Evolutionary conservation across 2,797 vertebrate genomes (phyloP), one percentile per base, ranked within the genome.

Genomic region (Eulemur rubriventer): DNA sequence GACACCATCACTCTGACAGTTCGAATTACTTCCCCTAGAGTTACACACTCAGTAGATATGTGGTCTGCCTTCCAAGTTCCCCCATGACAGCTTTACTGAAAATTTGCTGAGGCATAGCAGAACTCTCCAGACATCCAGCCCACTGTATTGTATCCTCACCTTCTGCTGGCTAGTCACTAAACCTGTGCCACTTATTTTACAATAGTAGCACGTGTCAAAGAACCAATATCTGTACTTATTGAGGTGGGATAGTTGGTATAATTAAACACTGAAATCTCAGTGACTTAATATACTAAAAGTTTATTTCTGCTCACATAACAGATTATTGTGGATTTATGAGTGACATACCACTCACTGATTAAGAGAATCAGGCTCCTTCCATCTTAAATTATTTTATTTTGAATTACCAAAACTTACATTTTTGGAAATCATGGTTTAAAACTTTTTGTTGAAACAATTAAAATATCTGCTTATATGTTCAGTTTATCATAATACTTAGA

Each of bases 301-400:
- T 70, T 83, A 75, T 82, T 89, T 97, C 61, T 73, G n/a, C 85
- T 92, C 52, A 78, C 30, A 46, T 79, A 80, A 52, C 35, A 61
- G n/a, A 75, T 78, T 83, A 69, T 33, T 85, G 28, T 55, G 65
- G 12, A 7, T 73, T 80, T 86, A 93, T 65, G 20, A 70, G 46
- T 65, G 85, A n/a, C 1, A 22, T 48, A 78, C 10, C 4, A 80
- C 12, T 63, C 12, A 59, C 17, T 88, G 65, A 86, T 67, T 48
- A 75, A 95, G 63, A 91, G 2, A 86, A 72, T 0, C 2, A 83
- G 38, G 17, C 4, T 79, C 7, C 6, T 81, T 91, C 67, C 55
- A 30, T 33, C 3, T 65, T 84, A 69, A 73, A 30, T 90, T 35
- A 61, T 83, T 79, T 80, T 63, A 72, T 81, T 63, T 90, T 69